phyloP scores from a whole-genome alignment of 2,888 invertebrate genomes.

The Tinea pellionella region DNA sequence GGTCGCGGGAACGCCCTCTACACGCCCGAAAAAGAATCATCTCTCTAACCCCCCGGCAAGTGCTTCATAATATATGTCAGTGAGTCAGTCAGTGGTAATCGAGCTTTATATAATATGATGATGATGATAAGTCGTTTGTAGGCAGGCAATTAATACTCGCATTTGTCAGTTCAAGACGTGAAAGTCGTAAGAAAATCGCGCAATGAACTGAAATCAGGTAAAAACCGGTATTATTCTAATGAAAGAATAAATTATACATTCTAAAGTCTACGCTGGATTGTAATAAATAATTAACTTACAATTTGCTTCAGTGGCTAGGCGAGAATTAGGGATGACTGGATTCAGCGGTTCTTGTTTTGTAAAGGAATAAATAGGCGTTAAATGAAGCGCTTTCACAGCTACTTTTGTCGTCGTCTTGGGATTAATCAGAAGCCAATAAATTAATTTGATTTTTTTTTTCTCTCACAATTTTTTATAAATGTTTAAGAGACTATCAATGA shows the following conservation, averaged over 20 bases:
- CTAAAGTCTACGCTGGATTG: not conserved
- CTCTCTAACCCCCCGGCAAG: too few relatives aligned
- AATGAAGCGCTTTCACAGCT: not conserved
- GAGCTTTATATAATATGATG: too few relatives aligned
- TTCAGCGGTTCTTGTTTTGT: not conserved
- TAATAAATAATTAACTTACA: slow-evolving; percentile 3
- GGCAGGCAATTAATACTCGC: too few relatives aligned
- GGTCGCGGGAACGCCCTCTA: too few relatives aligned
- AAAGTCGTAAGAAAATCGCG: not conserved
- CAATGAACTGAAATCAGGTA: not conserved
- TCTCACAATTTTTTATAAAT: too few relatives aligned
- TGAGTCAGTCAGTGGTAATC: too few relatives aligned
- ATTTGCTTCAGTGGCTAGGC: not conserved
- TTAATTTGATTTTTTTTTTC: too few relatives aligned
- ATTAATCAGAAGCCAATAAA: not conserved
- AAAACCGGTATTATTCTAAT: not conserved
- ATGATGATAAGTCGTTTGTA: too few relatives aligned
- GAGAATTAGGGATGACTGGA: slow-evolving; percentile 2
- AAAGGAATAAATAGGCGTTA: not conserved
- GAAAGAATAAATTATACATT: not conserved
- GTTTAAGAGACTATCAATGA: too few relatives aligned
- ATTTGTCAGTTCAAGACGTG: not conserved
- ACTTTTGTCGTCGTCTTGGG: not conserved
- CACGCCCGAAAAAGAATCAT: too few relatives aligned
- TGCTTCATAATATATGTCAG: too few relatives aligned